Evolutionary conservation across 1,140 invertebrate species (phyloP), one percentile per base, ranked within the genome.

Genomic region (Physella acuta): DNA sequence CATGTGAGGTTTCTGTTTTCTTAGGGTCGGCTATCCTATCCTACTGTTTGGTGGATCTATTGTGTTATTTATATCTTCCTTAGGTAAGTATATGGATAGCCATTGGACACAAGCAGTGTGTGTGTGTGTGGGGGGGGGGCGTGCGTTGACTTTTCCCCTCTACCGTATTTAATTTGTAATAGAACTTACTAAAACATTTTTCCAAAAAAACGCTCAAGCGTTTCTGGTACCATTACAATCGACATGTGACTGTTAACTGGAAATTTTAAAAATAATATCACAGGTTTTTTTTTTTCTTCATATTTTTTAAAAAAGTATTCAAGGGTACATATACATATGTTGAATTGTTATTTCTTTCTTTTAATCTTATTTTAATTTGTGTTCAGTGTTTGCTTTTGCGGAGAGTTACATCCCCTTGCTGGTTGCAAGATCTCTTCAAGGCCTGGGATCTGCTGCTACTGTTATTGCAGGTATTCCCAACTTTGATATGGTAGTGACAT

Each of bases 381-480:
- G 24, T 81, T 86, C 84, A 94, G 92, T 96, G 76, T 98, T 98
- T 83, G 94, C 95, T 0, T 94, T 97, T 82, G 94, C 94, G 24
- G 89, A 93, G 61, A 94, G 91, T 34, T 98, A 95, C 81, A 82
- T 90, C 28, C 91, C 96, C 1, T 86, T 98, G 28, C 97, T 98
- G 85, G 82, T 97, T 37, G 96, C 95, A 0, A 87, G 96, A 61
- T 92, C 94, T 2, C 86, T 98, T 4, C 95, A 98, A 86, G 96
- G 96, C 5, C 90, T 98, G n/a, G 96, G 95, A 0, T 98, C 95
- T 0, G 95, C 95, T 0, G 98, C 94, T 77, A 95, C 94, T 0
- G 94, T 92, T 64, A 94, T 97, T 16, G 95, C 95, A 51, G 94
- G 90, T 91, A 83, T n/a, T n/a, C n/a, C n/a, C n/a, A n/a, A n/a